Evolutionary conservation across 2,113 vertebrate genomes (phyloP).

Genomic region (Dicentrarchus labrax): DNA sequence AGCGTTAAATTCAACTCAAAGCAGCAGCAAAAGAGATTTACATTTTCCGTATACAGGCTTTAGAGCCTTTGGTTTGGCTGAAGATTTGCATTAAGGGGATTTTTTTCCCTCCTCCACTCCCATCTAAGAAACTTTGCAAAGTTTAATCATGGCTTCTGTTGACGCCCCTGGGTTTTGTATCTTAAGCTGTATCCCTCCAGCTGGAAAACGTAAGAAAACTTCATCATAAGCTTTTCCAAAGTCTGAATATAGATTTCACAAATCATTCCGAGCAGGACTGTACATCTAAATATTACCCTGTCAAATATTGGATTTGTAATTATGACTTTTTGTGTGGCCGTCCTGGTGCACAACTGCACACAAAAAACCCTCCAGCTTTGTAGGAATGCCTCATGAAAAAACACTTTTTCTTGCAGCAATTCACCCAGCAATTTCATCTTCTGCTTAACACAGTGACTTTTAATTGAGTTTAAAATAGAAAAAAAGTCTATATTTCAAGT

Average conservation of each 20-base stretch:
- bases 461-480: conserved; percentile 23
- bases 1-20: conserved; percentile 82
- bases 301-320: conserved; percentile 65
- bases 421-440: conserved; percentile 15
- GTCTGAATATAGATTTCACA: conserved; percentile 63
- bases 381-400: conserved; percentile 53
- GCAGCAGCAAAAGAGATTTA: conserved; percentile 77
- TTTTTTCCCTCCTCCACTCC: conserved; percentile 45
- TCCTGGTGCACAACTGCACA: conserved; percentile 8
- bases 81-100: conserved; percentile 72
- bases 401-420: conserved; percentile 29
- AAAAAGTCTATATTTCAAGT: conserved; percentile 6
- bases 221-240: conserved; percentile 68
- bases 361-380: conserved; percentile 6
- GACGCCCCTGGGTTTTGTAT: conserved; percentile 73
- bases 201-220: conserved; percentile 61
- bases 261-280: conserved; percentile 54
- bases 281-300: conserved; percentile 53
- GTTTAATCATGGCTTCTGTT: conserved; percentile 74
- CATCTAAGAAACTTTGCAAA: conserved; percentile 72
- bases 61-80: conserved; percentile 75
- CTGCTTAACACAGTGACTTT: conserved; percentile 14
- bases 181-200: conserved; percentile 62
- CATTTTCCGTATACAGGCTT: conserved; percentile 77
- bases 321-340: conserved; percentile 48